phyloP scores from a whole-genome alignment of 1,140 invertebrate genomes.

The Sarcophaga peregrina region DNA sequence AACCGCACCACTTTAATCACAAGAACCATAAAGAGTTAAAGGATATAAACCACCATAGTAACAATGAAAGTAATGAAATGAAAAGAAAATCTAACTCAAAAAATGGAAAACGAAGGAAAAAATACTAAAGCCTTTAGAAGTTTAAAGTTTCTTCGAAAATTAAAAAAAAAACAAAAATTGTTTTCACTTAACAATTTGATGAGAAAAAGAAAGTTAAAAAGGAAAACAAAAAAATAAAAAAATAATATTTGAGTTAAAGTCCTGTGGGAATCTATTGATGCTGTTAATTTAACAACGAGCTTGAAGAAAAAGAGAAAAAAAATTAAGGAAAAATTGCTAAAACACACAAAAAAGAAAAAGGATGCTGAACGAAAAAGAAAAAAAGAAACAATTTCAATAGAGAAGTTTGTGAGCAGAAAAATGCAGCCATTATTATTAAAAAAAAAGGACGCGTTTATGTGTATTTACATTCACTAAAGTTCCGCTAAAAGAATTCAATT shows the following conservation, averaged over 20 bases:
- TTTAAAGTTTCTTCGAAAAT: not conserved
- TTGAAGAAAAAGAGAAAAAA: not conserved
- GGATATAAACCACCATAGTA: not conserved
- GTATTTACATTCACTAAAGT: slow-evolving; percentile 21
- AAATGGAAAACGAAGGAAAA: not conserved
- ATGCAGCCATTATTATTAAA: not conserved
- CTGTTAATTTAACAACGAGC: slow-evolving; percentile 1
- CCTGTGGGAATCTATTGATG: slow-evolving; percentile 17
- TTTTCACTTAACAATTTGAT: not conserved
- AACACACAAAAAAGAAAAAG: not conserved
- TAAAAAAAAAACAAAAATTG: not conserved
- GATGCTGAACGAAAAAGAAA: not conserved
- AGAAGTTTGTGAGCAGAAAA: not conserved
- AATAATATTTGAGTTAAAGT: slow-evolving; percentile 4
- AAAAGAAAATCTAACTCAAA: not conserved
- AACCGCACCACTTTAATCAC: not conserved
- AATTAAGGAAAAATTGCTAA: not conserved
- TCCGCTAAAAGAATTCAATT: slow-evolving; percentile 13
- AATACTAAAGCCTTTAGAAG: slow-evolving; percentile 13
- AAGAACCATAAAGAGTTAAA: slow-evolving; percentile 2
- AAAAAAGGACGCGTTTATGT: slow-evolving; percentile 18
- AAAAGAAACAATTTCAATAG: not conserved
- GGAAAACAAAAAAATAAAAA: not conserved
- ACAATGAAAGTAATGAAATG: not conserved
- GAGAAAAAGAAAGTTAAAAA: not conserved